phyloP scores from a whole-genome alignment of 2,888 invertebrate genomes.

The Spodoptera littoralis region DNA sequence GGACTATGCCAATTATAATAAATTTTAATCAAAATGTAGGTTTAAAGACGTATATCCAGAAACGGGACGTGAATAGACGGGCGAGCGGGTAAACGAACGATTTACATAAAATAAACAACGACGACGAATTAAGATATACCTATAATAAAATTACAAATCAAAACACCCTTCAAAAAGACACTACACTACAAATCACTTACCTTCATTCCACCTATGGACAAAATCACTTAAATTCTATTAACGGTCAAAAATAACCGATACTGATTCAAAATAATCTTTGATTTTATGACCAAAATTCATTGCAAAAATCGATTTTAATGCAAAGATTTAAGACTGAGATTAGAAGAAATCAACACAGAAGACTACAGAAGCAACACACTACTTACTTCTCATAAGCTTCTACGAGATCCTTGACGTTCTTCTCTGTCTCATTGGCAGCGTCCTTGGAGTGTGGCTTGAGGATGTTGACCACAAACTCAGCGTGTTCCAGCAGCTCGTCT shows the following conservation, averaged over 20 bases:
- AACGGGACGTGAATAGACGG: too few relatives aligned
- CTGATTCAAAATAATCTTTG: too few relatives aligned
- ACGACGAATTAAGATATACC: too few relatives aligned
- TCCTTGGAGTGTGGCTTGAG: slow-evolving; percentile 91
- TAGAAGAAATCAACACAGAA: not conserved
- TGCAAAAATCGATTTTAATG: too few relatives aligned
- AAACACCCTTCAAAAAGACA: not conserved
- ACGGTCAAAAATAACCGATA: too few relatives aligned
- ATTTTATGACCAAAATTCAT: too few relatives aligned
- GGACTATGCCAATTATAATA: too few relatives aligned
- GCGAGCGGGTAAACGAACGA: too few relatives aligned
- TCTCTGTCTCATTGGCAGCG: slow-evolving; percentile 91
- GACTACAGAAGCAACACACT: slow-evolving; percentile 32
- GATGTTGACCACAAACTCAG: slow-evolving; percentile 92
- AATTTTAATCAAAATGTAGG: too few relatives aligned
- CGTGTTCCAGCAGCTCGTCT: slow-evolving; percentile 91
- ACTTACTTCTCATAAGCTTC: slow-evolving; percentile 90
- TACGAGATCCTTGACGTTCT: slow-evolving; percentile 91
- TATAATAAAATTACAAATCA: not conserved
- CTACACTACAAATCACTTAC: slow-evolving; percentile 1
- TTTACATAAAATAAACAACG: too few relatives aligned
- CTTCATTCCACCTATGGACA: slow-evolving; percentile 2
- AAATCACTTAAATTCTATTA: not conserved
- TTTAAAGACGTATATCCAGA: too few relatives aligned
- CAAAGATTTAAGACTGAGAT: too few relatives aligned